These are phyloP conservation scores for Urocitellus parryii DNA, from an alignment of 2,113 vertebrate species.

Conservation along the genomic window DNA sequence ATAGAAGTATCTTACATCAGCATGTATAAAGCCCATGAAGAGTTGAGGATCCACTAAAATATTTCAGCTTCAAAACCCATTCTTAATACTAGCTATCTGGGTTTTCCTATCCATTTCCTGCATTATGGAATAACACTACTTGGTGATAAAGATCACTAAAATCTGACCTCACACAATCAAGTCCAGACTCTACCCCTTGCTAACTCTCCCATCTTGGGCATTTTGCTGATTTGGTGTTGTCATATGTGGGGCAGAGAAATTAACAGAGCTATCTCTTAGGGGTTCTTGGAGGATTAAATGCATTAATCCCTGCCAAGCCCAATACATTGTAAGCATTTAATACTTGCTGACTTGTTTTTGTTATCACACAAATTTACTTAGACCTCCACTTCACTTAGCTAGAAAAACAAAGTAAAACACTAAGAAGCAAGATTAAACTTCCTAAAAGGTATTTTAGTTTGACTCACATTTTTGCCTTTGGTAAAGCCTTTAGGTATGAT, in stretches of 20 bases:
- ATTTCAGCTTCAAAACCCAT: not conserved
- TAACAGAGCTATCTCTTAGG: not conserved
- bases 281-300: not conserved
- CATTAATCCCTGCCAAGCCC: not conserved
- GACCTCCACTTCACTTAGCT: not conserved
- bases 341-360: not conserved
- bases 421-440: constrained; percentile 7
- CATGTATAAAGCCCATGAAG: not conserved
- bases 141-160: not conserved
- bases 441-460: constrained; percentile 60
- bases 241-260: not conserved
- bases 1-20: not conserved
- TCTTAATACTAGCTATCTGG: not conserved
- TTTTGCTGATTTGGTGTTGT: not conserved
- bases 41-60: not conserved
- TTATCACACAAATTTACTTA: not conserved
- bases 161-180: not conserved
- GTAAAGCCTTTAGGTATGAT: constrained; percentile 57
- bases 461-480: not conserved
- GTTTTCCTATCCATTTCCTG: not conserved
- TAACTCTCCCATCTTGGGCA: not conserved
- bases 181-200: not conserved
- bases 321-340: not conserved
- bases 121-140: not conserved
- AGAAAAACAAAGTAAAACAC: not conserved